phyloP scores from a whole-genome alignment of 2,797 vertebrate genomes.

The Heteromormyrus szaboi region DNA sequence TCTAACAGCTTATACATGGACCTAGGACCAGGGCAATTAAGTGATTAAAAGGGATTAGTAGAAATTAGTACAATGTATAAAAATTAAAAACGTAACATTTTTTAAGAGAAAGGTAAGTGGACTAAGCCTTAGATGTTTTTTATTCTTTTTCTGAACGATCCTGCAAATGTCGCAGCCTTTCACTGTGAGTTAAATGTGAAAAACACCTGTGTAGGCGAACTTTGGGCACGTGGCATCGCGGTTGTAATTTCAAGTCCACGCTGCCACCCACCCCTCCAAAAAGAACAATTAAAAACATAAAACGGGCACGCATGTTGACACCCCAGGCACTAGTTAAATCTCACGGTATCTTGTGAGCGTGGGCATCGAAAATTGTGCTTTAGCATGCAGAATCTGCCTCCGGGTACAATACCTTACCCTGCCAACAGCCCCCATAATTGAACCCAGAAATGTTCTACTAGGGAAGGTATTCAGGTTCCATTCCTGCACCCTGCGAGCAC shows the following conservation, averaged over 20 bases:
- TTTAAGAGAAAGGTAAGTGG: not conserved
- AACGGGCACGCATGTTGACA: not conserved
- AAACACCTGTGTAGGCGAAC: constrained; percentile 11
- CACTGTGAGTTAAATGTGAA: not conserved
- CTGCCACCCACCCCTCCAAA: constrained; percentile 34
- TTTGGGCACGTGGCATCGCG: not conserved
- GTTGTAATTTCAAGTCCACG: constrained; percentile 28
- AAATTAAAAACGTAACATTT: not conserved
- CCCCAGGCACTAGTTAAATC: not conserved
- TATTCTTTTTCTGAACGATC: not conserved
- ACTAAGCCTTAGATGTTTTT: not conserved
- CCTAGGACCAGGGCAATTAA: not conserved
- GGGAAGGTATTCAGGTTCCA: not conserved
- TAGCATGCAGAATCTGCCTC: not conserved
- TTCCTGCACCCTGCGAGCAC: not conserved
- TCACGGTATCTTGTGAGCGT: constrained; percentile 38
- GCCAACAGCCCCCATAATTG: not conserved
- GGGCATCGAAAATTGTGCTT: not conserved
- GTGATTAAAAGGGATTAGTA: not conserved
- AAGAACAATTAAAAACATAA: not conserved
- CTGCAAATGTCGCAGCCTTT: not conserved
- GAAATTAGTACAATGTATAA: not conserved
- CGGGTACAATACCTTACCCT: not conserved
- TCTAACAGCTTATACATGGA: not conserved
- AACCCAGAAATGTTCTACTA: not conserved